Conservation (phyloP, 1,140 invertebrate genomes). For the Chironomus striatipennis region DNA sequence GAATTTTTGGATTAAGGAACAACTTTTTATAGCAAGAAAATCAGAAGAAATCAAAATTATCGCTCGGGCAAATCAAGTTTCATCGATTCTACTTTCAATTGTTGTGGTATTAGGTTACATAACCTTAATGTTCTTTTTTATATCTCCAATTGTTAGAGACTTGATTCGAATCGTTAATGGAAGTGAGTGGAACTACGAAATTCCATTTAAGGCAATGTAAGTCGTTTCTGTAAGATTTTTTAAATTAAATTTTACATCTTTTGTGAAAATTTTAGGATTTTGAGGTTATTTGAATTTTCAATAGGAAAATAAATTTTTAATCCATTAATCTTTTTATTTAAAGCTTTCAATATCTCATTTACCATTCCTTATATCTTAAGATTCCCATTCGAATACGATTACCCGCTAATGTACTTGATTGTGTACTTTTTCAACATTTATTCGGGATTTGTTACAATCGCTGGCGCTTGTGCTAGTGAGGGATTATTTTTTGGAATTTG, state of each 20-base stretch:
- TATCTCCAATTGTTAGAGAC: background rate
- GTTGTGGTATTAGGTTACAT: background rate
- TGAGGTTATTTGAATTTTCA: background rate
- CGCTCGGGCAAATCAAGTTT: background rate
- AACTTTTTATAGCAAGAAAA: background rate
- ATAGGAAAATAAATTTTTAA: no score
- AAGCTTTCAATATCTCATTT: no score
- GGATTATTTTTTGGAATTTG: conserved; percentile 37
- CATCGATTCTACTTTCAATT: background rate
- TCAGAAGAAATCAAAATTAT: background rate
- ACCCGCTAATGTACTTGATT: background rate
- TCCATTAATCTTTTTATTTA: no score
- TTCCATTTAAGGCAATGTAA: background rate
- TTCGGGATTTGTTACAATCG: conserved; percentile 35
- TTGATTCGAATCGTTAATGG: background rate
- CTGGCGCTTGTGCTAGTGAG: conserved; percentile 34
- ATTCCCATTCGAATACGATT: background rate
- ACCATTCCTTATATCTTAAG: no score
- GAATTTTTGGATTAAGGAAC: background rate
- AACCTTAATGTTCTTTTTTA: background rate
- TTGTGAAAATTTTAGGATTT: background rate
- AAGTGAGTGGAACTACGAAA: background rate
- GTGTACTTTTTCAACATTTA: background rate
- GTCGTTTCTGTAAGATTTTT: no score
- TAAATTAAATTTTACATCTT: no score